Conservation (phyloP, 2,888 invertebrate species). For the Phyllotreta cruciferae region DNA sequence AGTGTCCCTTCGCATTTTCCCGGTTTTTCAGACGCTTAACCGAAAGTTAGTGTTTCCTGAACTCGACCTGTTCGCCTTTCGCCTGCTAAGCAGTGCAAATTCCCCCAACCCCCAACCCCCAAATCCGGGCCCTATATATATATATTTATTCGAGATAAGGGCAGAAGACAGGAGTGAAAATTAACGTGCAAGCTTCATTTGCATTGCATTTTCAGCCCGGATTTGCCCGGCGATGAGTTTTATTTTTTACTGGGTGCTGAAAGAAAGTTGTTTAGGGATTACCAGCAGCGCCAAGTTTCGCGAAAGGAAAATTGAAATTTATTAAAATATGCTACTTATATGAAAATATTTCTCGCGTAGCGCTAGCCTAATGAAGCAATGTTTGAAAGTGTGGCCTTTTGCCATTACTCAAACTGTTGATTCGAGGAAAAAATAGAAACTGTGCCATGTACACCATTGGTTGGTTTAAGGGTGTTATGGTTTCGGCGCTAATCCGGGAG, state of each 20-base stretch:
- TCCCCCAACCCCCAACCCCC: constrained; percentile 32
- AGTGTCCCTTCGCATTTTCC: constrained; percentile 16
- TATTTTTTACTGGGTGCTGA: constrained; percentile 50
- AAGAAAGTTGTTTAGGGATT: constrained; percentile 32
- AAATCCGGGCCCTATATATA: constrained; percentile 32
- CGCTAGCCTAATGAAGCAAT: no score
- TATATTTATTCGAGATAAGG: constrained; percentile 41
- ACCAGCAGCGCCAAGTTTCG: constrained; percentile 12
- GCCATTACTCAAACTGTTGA: no score
- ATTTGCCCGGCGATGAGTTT: constrained; percentile 52
- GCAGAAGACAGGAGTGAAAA: constrained; percentile 44
- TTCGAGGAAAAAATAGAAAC: neutral
- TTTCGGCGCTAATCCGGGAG: constrained; percentile 41
- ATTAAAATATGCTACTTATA: neutral
- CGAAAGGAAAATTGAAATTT: neutral
- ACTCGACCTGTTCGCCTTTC: constrained; percentile 31
- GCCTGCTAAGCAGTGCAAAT: constrained; percentile 28
- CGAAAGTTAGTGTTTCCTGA: constrained; percentile 31
- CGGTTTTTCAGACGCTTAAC: constrained; percentile 20
- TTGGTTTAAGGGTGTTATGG: constrained; percentile 32
- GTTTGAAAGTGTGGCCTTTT: no score
- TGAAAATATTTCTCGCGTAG: neutral
- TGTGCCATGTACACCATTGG: constrained; percentile 19
- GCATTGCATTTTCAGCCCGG: constrained; percentile 51
- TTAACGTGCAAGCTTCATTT: constrained; percentile 52